Conservation (phyloP, 2,888 invertebrate species). For the Ophioninae sp. region DNA sequence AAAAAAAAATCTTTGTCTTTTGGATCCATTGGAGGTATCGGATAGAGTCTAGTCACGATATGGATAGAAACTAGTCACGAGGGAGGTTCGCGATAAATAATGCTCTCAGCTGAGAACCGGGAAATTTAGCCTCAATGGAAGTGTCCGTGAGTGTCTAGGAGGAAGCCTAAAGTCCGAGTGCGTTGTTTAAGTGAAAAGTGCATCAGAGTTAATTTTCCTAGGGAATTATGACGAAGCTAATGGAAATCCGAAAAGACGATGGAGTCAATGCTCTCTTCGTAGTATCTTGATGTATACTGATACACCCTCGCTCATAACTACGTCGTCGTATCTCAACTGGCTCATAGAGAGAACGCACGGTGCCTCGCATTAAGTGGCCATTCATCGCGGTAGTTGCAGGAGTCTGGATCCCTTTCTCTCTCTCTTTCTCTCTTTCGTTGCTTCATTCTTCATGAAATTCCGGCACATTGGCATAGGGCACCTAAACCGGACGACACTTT, state of each 20-base stretch:
- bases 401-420: constrained; percentile 28
- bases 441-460: constrained; percentile 35
- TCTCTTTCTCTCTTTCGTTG: constrained; percentile 33
- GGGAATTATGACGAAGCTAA: constrained; percentile 41
- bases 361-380: constrained; percentile 65
- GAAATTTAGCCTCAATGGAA: not conserved
- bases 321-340: constrained; percentile 71
- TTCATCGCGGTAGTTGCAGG: constrained; percentile 63
- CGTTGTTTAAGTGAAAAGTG: constrained; percentile 55
- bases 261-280: constrained; percentile 55
- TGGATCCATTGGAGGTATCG: not conserved
- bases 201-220: constrained; percentile 50
- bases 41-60: not conserved
- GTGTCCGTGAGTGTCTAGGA: not conserved
- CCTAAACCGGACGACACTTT: constrained; percentile 41
- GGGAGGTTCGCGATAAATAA: constrained; percentile 4
- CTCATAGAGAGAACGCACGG: constrained; percentile 63
- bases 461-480: not conserved
- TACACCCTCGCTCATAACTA: constrained; percentile 66
- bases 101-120: not conserved
- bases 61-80: not conserved
- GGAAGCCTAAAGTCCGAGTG: constrained; percentile 23
- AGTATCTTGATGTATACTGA: constrained; percentile 51
- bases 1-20: not conserved
- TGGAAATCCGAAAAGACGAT: constrained; percentile 58